Evolutionary conservation across 35 echinoderm and acorn worm species (phyloP).

Genomic region (Ptychodera flava): DNA sequence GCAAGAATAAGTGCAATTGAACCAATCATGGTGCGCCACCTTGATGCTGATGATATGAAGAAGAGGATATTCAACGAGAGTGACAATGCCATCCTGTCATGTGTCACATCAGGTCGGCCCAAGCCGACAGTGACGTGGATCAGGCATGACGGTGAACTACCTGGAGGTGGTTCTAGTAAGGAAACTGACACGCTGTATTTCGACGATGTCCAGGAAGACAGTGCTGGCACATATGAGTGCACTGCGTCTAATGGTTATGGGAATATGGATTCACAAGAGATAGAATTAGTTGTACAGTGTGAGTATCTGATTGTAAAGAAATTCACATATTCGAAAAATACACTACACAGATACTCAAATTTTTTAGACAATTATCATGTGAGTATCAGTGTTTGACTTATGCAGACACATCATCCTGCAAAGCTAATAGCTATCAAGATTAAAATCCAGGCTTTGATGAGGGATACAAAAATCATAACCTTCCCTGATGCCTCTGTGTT

Average conservation of each 20-base stretch:
- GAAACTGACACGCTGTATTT: not conserved
- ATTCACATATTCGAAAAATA: too few species aligned
- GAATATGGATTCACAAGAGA: not conserved
- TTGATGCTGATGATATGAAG: not conserved
- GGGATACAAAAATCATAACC: too few species aligned
- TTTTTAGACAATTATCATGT: too few species aligned
- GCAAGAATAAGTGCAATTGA: not conserved
- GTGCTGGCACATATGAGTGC: not conserved
- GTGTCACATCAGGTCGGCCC: not conserved
- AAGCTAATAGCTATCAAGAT: too few species aligned
- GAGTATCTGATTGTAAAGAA: not conserved
- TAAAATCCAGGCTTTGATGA: too few species aligned
- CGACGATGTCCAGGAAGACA: not conserved
- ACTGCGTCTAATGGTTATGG: not conserved
- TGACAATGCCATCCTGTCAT: not conserved
- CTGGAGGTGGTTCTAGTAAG: not conserved
- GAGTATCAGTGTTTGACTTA: too few species aligned
- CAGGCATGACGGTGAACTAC: not conserved
- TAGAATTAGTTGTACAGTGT: not conserved
- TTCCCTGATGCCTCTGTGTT: too few species aligned
- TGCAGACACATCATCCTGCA: too few species aligned
- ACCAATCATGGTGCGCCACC: not conserved
- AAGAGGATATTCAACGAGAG: not conserved
- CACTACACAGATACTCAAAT: too few species aligned
- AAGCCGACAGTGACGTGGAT: not conserved